These are phyloP conservation scores for Podarcis cretensis DNA, from an alignment of 2,113 vertebrate species.

Conservation along the genomic window DNA sequence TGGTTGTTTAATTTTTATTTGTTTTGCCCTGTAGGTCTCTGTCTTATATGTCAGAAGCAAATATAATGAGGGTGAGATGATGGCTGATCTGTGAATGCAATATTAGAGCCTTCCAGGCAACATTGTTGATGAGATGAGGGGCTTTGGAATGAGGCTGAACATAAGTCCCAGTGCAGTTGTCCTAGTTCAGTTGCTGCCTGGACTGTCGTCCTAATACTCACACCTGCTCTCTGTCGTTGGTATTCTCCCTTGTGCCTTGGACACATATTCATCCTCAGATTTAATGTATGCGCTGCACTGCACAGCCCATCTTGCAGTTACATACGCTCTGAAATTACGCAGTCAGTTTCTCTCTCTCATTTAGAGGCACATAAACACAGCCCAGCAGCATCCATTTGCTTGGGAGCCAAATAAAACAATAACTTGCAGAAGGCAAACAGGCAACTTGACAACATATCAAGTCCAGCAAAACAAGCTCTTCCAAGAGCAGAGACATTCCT, in stretches of 20 bases:
- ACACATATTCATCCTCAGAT: slow-evolving; percentile 48
- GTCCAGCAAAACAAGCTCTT: neutral
- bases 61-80: slow-evolving; percentile 11
- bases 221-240: slow-evolving; percentile 25
- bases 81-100: neutral
- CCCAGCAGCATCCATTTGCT: slow-evolving; percentile 63
- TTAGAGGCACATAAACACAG: slow-evolving; percentile 64
- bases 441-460: slow-evolving; percentile 25
- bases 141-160: neutral
- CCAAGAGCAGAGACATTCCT: slow-evolving; percentile 31
- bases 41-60: slow-evolving; percentile 11
- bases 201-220: neutral
- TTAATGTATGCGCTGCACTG: slow-evolving; percentile 56
- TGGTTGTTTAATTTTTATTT: slow-evolving; percentile 1
- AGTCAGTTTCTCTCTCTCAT: slow-evolving; percentile 63
- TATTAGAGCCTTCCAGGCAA: slow-evolving; percentile 1
- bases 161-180: neutral
- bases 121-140: neutral
- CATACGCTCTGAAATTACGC: slow-evolving; percentile 52
- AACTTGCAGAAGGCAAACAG: slow-evolving; percentile 63
- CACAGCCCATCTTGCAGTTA: slow-evolving; percentile 24
- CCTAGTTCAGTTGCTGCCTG: neutral
- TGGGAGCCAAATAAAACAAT: slow-evolving; percentile 75
- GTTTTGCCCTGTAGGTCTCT: slow-evolving; percentile 22
- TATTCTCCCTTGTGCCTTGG: slow-evolving; percentile 48